Evolutionary conservation across 2,113 vertebrate species (phyloP), one percentile per base, ranked within the genome.

Genomic region (Anthoscopus minutus): DNA sequence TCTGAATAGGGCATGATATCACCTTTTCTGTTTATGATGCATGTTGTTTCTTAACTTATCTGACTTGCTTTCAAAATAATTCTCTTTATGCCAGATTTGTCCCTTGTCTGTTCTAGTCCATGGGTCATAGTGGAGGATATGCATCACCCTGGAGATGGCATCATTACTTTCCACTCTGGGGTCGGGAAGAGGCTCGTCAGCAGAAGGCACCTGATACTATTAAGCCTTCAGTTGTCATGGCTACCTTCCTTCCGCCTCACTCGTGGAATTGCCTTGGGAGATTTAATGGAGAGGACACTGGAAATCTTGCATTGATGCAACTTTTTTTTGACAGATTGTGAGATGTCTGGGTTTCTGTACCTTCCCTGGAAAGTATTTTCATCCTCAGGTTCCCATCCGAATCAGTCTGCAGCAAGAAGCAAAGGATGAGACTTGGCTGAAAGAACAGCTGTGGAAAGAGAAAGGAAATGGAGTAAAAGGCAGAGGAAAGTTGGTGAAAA

Each of bases 171-270:
- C 70, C 69, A 79, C 81, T 92, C 93, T 81, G 40, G 83, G 69
- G 48, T 86, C 28, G 0, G 3, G 93, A 91, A 87, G 67, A 94
- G 53, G 38, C 37, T 95, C 65, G 76, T 87, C 86, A 95, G 86
- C 81, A 91, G 73, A 91, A 97, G 91, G 88, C 53, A 94, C 61
- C 57, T 92, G 88, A 94, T 76, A 92, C 83, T 93, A 94, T 93
- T 96, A 94, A 93, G 73, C 61, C 89, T 92, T 84, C 83, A 93
- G 95, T 94, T 94, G 93, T 95, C 91, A 93, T 95, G 95, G 89
- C 92, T 96, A 94, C 91, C 83, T 96, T 92, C 83, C 72, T 94
- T 94, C 91, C 0, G 0, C 73, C 61, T 95, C 73, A 38, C 61
- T 69, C 13, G 0, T 76, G 89, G 67, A 93, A 94, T 74, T 88